Percentiles rank a stretch among this genome's conserved stretches.
These are phyloP conservation scores for Columbina picui DNA, from an alignment of 2,113 vertebrate species.

Conservation along the genomic window DNA sequence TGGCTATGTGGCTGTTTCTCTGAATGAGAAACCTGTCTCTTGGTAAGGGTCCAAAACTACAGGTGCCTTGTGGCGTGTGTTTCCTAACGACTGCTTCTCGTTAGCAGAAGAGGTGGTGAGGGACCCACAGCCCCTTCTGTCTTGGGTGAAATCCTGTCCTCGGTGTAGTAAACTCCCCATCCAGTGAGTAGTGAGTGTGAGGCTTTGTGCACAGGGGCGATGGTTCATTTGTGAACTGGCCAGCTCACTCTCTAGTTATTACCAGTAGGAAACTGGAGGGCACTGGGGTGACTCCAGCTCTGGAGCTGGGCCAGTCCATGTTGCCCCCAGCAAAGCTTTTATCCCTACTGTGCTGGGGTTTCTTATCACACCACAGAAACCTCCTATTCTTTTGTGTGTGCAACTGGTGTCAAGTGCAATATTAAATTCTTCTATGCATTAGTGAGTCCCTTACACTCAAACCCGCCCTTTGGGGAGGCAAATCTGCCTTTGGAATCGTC, in stretches of 20 bases:
- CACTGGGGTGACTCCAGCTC: background rate
- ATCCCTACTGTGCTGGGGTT: background rate
- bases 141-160: background rate
- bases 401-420: accelerated
- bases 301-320: accelerated
- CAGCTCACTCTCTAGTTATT: no score
- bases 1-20: background rate
- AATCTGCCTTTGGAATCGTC: background rate
- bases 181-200: accelerated
- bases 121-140: accelerated
- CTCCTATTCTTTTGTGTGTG: background rate
- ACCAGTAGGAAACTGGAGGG: accelerated
- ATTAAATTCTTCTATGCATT: accelerated
- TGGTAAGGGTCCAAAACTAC: background rate
- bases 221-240: accelerated
- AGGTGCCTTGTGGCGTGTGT: accelerated
- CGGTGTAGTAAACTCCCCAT: accelerated
- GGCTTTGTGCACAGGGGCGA: no score
- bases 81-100: accelerated
- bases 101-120: background rate
- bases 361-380: accelerated
- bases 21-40: no score
- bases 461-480: background rate
- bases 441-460: background rate
- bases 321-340: background rate